Conservation (phyloP, 2,888 invertebrate genomes). For the Lepeophtheirus nordmannii region DNA sequence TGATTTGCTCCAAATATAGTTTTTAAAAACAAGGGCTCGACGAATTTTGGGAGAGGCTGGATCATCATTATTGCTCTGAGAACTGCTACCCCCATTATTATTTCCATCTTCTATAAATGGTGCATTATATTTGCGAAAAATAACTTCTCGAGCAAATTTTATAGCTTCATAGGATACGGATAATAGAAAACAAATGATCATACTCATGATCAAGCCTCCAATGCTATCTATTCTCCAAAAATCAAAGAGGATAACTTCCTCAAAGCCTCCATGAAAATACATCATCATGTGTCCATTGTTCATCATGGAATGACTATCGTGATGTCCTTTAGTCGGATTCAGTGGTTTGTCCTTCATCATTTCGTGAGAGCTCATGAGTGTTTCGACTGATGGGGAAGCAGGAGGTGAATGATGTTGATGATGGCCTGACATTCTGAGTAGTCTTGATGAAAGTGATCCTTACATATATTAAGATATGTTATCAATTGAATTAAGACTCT, state of each 20-base stretch:
- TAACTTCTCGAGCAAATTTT: slow-evolving; percentile 53
- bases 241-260: slow-evolving; percentile 60
- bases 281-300: slow-evolving; percentile 34
- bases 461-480: too few species aligned
- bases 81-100: neutral
- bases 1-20: slow-evolving; percentile 59
- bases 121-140: neutral
- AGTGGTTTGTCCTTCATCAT: too few species aligned
- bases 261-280: slow-evolving; percentile 60
- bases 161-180: slow-evolving; percentile 88
- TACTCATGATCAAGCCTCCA: slow-evolving; percentile 68
- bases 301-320: too few species aligned
- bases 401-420: too few species aligned
- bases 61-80: neutral
- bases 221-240: slow-evolving; percentile 59
- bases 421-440: too few species aligned
- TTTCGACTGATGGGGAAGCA: too few species aligned
- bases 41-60: slow-evolving; percentile 24
- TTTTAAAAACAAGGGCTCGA: slow-evolving; percentile 44
- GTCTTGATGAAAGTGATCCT: too few species aligned
- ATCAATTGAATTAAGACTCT: too few species aligned
- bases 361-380: too few species aligned
- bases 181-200: slow-evolving; percentile 76
- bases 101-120: neutral
- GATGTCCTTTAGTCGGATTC: too few species aligned